Conservation (phyloP, 2,888 invertebrate species). For the Drosophila meridionalis region DNA sequence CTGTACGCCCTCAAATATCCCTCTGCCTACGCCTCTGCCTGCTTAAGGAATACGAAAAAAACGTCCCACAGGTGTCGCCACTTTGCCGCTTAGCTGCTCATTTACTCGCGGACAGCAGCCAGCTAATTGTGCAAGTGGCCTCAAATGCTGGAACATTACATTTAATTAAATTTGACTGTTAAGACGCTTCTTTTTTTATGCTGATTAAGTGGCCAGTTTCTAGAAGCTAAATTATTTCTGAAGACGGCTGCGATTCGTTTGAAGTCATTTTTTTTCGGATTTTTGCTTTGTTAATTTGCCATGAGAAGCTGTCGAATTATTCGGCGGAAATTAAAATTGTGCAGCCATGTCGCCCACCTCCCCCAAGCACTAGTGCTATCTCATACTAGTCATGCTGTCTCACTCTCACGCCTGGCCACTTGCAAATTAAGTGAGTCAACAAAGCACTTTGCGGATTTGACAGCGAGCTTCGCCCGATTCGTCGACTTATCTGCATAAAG, state of each 20-base stretch:
- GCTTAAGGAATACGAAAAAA: slow-evolving; percentile 18
- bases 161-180: slow-evolving; percentile 72
- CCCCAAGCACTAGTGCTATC: not conserved
- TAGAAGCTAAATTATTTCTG: slow-evolving; percentile 32
- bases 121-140: slow-evolving; percentile 75
- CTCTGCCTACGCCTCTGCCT: not conserved
- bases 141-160: slow-evolving; percentile 57
- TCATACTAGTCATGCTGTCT: slow-evolving; percentile 3
- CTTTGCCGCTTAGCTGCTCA: slow-evolving; percentile 70
- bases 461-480: slow-evolving; percentile 38
- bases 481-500: slow-evolving; percentile 74
- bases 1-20: not conserved
- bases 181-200: slow-evolving; percentile 63
- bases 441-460: slow-evolving; percentile 79
- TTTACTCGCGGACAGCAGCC: slow-evolving; percentile 48
- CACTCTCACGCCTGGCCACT: slow-evolving; percentile 45
- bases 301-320: slow-evolving; percentile 48
- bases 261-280: slow-evolving; percentile 50
- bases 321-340: slow-evolving; percentile 74
- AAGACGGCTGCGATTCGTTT: slow-evolving; percentile 52
- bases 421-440: slow-evolving; percentile 80
- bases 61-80: slow-evolving; percentile 75
- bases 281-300: slow-evolving; percentile 49
- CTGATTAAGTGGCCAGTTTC: slow-evolving; percentile 73
- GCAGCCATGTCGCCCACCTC: slow-evolving; percentile 34